Base-by-base conservation (phyloP, 2,113 vertebrate species). In the Picathartes gymnocephalus region DNA sequence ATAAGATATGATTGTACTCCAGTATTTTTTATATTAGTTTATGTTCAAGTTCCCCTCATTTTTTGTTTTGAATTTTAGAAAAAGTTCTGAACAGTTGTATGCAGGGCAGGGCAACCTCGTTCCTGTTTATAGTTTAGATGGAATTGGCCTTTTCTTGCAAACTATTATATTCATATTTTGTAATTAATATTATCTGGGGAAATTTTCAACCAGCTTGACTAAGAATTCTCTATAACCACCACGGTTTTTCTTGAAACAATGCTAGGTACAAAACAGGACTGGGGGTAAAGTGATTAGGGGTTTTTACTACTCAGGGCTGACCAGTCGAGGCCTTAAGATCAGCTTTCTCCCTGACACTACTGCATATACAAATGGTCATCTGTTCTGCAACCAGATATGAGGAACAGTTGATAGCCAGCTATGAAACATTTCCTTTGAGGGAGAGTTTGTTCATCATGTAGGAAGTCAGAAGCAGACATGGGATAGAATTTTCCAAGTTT, bases 391-490 rank as follows among this genome's bases (percentile, higher is more conserved):
- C 11, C 13, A 88, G 44, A 23, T 19, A 30, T 20, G 70, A 54
- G 31, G 33, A 60, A 54, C 13, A 60, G 13, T 10, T 65, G 61
- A 48, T 9, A 15, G 25, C n/a, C 40, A 84, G 17, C 19, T 76
- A 18, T 31, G 35, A 80, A 86, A 33, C 13, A 23, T 25, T 64
- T 10, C 7, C 7, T 58, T 39, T 64, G 50, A 58, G 20, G 19
- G 10, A 35, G 4, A 40, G 35, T 54, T 37, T 14, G 2, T 45
- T 33, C 31, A 45, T 47, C 22, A 14, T 0, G 0, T 7, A n/a
- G 22, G 17, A 86, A 60, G 10, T 42, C 24, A 50, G 35, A 82
- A 86, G 33, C 13, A 79, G 27, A 71, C 60, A 51, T 12, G 5
- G 11, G 7, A 39, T 13, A 45, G 35, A 70, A 40, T 51, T 65